Conservation (phyloP, 1,140 invertebrate species). For the Hylaeus anthracinus region DNA sequence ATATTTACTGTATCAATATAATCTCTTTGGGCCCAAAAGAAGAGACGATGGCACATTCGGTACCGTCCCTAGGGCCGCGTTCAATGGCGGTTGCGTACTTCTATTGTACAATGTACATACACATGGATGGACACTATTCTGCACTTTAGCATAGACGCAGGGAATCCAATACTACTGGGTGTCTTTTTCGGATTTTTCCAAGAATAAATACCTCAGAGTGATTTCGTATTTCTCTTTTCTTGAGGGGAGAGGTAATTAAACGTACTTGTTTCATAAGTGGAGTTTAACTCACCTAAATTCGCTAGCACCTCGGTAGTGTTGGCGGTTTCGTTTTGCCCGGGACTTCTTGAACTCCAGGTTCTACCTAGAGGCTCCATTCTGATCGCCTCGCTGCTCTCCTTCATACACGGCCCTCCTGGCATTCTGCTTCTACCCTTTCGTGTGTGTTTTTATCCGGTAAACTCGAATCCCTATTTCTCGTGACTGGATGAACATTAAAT, state of each 20-base stretch:
- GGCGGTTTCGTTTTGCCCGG: conserved; percentile 76
- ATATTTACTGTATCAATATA: no score
- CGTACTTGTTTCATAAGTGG: background rate
- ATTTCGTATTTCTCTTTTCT: background rate
- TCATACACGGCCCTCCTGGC: conserved; percentile 71
- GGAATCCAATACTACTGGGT: no score
- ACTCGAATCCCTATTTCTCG: conserved; percentile 13
- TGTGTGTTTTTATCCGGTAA: conserved; percentile 32
- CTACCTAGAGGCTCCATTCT: conserved; percentile 77
- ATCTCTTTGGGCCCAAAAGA: no score
- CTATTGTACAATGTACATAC: no score
- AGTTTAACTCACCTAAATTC: conserved; percentile 69
- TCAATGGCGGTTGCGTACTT: no score
- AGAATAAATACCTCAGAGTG: no score
- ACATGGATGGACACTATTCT: no score
- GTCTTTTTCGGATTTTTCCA: no score
- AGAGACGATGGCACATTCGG: no score
- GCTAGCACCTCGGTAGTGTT: conserved; percentile 74
- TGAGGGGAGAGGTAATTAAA: no score
- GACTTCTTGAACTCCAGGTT: conserved; percentile 73
- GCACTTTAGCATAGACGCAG: no score
- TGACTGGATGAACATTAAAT: conserved; percentile 36
- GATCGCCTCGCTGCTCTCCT: conserved; percentile 77
- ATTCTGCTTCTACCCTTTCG: conserved; percentile 57
- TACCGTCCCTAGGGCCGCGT: no score